phyloP scores from a whole-genome alignment of 2,888 invertebrate genomes.

The Lycia hirtaria region DNA sequence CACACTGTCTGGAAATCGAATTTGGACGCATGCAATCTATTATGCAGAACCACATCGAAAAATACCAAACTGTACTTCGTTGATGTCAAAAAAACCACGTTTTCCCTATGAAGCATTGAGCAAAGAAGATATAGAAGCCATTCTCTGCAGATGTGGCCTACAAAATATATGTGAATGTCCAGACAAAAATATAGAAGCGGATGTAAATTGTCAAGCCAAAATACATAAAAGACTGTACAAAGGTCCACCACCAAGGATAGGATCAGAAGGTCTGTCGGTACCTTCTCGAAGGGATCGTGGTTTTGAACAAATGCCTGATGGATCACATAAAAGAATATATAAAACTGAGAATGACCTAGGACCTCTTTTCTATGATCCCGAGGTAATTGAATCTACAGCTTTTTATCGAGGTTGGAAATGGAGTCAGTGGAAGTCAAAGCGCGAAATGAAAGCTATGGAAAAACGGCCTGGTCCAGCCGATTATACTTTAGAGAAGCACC shows the following conservation, averaged over 20 bases:
- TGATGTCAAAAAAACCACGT: conserved; percentile 64
- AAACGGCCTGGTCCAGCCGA: conserved; percentile 67
- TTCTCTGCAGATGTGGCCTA: conserved; percentile 67
- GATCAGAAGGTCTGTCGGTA: conserved; percentile 49
- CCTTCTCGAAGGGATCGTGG: conserved; percentile 57
- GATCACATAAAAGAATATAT: conserved; percentile 46
- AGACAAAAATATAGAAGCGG: conserved; percentile 44
- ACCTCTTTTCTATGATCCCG: conserved; percentile 66
- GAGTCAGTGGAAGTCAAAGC: conserved; percentile 64
- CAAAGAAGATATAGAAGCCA: conserved; percentile 61
- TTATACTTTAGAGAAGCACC: conserved; percentile 53
- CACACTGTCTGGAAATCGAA: conserved; percentile 38
- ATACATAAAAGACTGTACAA: conserved; percentile 57
- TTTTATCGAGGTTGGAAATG: conserved; percentile 77
- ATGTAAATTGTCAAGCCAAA: conserved; percentile 60
- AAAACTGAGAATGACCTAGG: conserved; percentile 40
- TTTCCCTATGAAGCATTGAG: conserved; percentile 68
- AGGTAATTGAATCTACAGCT: conserved; percentile 57
- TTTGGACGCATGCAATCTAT: conserved; percentile 70
- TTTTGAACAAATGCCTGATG: conserved; percentile 48
- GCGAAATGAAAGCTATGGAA: conserved; percentile 42
- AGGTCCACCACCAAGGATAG: conserved; percentile 55
- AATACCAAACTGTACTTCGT: conserved; percentile 63
- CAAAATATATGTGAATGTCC: conserved; percentile 62
- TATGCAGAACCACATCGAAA: conserved; percentile 42